Percentiles rank a stretch among this genome's conserved stretches.
Evolutionary conservation across 2,888 invertebrate species (phyloP).

Genomic region (Mythimna pallens): DNA sequence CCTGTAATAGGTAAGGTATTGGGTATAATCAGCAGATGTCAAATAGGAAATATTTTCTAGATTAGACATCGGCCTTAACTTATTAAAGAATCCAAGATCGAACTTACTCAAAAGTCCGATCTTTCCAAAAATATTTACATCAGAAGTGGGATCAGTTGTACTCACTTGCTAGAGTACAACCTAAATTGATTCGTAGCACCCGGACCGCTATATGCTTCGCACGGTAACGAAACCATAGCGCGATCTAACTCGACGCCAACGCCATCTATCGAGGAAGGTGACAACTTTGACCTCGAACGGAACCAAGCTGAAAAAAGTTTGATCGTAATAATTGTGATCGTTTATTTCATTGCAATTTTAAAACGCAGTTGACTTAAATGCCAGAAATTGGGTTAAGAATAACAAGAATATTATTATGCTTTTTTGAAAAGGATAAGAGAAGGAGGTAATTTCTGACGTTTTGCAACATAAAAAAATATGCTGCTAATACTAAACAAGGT

Average conservation of each 20-base stretch:
- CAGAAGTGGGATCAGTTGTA: background rate
- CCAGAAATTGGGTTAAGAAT: background rate
- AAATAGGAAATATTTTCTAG: too few species aligned
- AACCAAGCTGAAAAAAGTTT: background rate
- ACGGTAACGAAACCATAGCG: background rate
- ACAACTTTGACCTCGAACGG: background rate
- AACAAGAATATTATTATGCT: background rate
- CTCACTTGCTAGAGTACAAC: background rate
- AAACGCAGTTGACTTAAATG: too few species aligned
- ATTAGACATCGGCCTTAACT: too few species aligned
- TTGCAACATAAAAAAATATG: too few species aligned
- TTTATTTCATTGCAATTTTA: background rate
- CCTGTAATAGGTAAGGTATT: too few species aligned
- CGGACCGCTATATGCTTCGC: background rate
- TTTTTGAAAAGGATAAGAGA: too few species aligned
- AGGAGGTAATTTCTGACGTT: too few species aligned
- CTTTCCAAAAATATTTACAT: background rate
- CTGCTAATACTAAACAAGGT: too few species aligned
- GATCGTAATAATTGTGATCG: background rate
- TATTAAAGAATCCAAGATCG: background rate
- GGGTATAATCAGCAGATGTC: too few species aligned
- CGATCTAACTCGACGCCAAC: background rate
- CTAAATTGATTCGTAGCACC: background rate
- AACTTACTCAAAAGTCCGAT: background rate
- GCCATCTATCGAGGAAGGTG: background rate